phyloP scores from a whole-genome alignment of 2,113 vertebrate species.

The Variabilichromis moorii region DNA sequence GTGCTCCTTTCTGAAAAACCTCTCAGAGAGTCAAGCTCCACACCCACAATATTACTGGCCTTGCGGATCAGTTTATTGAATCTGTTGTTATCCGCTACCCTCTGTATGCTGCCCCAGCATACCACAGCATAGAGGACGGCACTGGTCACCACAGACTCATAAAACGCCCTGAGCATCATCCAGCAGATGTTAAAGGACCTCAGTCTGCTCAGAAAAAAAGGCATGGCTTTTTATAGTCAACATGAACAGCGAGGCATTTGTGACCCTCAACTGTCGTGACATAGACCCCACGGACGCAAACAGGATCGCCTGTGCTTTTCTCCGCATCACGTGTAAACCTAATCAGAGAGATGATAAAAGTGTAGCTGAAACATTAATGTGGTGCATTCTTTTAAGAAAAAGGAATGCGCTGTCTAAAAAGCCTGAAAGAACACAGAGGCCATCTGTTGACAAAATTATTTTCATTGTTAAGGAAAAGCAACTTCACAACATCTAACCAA shows the following conservation, averaged over 20 bases:
- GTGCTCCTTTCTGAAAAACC: background rate
- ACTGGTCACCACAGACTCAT: background rate
- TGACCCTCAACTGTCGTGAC: background rate
- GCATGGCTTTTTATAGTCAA: background rate
- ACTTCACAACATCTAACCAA: background rate
- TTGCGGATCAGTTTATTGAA: background rate
- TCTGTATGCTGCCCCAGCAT: background rate
- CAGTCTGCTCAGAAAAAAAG: background rate
- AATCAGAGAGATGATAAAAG: background rate
- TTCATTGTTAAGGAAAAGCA: background rate
- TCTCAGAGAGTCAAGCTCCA: background rate
- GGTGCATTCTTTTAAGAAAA: background rate
- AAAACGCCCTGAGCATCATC: background rate
- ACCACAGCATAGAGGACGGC: background rate
- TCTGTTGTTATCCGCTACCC: background rate
- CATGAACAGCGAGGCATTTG: background rate
- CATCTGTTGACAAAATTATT: background rate
- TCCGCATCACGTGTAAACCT: background rate
- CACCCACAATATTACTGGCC: background rate
- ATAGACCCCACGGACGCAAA: background rate
- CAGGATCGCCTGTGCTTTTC: background rate
- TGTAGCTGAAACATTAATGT: background rate
- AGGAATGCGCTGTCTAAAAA: background rate
- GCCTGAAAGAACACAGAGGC: accelerated
- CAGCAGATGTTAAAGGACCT: background rate